Evolutionary conservation across 2,113 vertebrate genomes (phyloP).

Genomic region (Pachyramphus minor): DNA sequence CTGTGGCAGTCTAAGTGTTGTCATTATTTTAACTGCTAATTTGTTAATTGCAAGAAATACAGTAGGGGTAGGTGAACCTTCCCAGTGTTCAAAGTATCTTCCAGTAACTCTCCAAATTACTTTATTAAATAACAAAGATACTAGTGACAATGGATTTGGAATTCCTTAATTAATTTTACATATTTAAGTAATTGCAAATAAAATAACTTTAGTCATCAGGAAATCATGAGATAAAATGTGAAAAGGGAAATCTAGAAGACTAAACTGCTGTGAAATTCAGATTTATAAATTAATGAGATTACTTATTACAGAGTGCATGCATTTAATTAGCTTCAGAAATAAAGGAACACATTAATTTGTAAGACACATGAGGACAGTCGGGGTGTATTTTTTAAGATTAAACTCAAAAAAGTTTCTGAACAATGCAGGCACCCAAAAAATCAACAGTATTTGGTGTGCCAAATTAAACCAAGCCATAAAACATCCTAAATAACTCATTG

Average conservation of each 20-base stretch:
- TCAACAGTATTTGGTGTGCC: background rate
- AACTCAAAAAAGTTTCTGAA: background rate
- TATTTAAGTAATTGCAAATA: background rate
- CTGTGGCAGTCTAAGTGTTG: background rate
- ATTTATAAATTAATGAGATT: conserved; percentile 52
- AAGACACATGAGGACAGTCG: background rate
- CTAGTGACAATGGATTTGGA: background rate
- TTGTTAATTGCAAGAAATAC: background rate
- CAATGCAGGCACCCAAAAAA: background rate
- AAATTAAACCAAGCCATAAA: background rate
- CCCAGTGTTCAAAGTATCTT: background rate
- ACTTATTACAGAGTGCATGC: conserved; percentile 47
- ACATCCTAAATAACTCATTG: background rate
- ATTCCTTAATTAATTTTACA: background rate
- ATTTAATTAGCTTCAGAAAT: conserved; percentile 48
- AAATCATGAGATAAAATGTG: background rate
- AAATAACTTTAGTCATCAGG: background rate
- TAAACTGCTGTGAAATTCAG: conserved; percentile 11
- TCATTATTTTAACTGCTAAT: background rate
- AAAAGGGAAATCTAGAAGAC: background rate
- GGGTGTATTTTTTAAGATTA: background rate
- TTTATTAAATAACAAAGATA: background rate
- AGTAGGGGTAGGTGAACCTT: background rate
- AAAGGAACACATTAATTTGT: conserved; percentile 18
- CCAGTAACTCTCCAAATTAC: background rate